These are phyloP conservation scores for Nothoprocta perdicaria DNA, from an alignment of 2,113 vertebrate species.

Conservation along the genomic window DNA sequence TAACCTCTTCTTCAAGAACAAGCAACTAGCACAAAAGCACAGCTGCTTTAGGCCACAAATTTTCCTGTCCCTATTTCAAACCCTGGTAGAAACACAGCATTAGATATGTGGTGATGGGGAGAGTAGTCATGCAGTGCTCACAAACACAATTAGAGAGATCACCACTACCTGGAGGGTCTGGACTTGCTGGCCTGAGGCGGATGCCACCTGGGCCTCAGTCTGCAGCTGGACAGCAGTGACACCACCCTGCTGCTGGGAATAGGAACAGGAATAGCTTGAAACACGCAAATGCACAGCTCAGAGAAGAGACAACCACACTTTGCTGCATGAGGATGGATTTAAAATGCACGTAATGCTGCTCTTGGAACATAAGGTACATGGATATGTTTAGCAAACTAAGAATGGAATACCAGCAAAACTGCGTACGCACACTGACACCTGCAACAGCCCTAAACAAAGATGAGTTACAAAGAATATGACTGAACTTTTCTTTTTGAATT, in stretches of 20 bases:
- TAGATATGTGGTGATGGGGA: conserved; percentile 64
- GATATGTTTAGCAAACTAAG: background rate
- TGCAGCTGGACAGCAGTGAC: conserved; percentile 99
- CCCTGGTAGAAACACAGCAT: conserved; percentile 73
- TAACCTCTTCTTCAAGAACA: background rate
- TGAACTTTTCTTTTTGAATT: background rate
- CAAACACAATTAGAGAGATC: conserved; percentile 83
- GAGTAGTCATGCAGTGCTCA: conserved; percentile 81
- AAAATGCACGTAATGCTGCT: background rate
- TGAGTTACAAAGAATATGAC: background rate
- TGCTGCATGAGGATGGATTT: background rate
- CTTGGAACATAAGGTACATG: background rate
- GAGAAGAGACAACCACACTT: conserved; percentile 59
- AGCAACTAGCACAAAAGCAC: background rate
- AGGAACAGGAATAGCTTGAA: conserved; percentile 87
- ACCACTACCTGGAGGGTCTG: conserved; percentile 99
- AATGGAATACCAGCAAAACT: background rate
- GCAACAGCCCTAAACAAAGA: background rate
- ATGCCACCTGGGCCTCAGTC: conserved; percentile 95
- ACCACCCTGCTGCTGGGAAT: conserved; percentile 95
- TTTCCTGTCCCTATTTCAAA: conserved; percentile 40
- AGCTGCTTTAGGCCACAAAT: background rate
- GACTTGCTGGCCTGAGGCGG: conserved; percentile 98
- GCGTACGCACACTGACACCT: background rate
- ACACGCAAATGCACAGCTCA: conserved; percentile 69